Base-by-base conservation (phyloP, 92 coral and sea anemone genomes). In the Paragorgia papillata region DNA sequence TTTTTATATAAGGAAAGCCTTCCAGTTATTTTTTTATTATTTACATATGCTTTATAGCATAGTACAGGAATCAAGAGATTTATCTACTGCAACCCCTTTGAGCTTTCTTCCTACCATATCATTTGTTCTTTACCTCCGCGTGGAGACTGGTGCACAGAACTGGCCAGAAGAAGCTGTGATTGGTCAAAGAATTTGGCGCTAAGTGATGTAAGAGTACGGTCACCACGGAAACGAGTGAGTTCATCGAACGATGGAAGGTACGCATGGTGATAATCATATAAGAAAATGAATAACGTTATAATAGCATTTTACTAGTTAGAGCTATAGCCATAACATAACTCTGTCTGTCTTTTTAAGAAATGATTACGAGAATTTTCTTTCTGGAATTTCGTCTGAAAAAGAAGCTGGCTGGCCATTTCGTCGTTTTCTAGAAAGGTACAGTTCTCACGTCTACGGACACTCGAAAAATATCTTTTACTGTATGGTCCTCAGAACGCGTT, bases 71-170 rank as follows among this genome's bases (percentile, higher is more conserved):
- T 33, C 62, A 21, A 54, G 62, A 15, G 62, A 71, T 12, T 71
- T 64, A 1, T 48, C 22, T 54, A 34, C 27, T 8, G 25, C 6
- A 34, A 53, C 78, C 7, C 19, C 78, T 33, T 33, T 95, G 25
- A 90, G 97, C 80, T 90, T 93, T 85, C 81, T 95, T 33, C 99
- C 99, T 39, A 76, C 90, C 1, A 84, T 95, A n/a, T 89, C 99
- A 49, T 84, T 95, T 69, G 99, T 75, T 95, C 99, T 1, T 74
- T 95, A 48, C 99, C 99, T 12, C 97, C 97, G 66, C 86, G 92
- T 22, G 99, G 99, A 58, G 99, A 95, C 71, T 91, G 99, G 97
- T 95, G 99, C 84, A 87, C 92, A 89, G 99, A 95, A 67, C 85
- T 95, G 73, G 90, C 92, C 57, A 89, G 97, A 58, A 84, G 87